Percentiles rank a stretch among this genome's conserved stretches.
Evolutionary conservation across 1,140 invertebrate genomes (phyloP).

Genomic region (Marisa cornuarietis): DNA sequence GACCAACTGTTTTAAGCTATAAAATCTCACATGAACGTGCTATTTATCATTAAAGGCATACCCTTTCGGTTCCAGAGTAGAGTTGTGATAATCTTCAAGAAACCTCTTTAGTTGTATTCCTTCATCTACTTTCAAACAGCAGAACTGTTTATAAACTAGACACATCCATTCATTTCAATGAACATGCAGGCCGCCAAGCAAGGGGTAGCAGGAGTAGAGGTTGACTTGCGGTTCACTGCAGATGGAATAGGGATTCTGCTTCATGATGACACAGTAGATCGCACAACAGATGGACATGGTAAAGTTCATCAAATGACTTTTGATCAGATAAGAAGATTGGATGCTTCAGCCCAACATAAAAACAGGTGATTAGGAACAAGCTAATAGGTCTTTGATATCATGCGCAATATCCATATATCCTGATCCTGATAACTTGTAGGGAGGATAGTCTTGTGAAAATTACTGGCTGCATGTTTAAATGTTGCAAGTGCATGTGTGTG

Average conservation of each 20-base stretch:
- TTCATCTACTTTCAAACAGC: not conserved
- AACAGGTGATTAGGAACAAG: not conserved
- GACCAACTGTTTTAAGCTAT: too few species aligned
- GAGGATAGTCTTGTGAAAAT: not conserved
- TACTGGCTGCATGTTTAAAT: not conserved
- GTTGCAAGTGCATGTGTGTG: too few species aligned
- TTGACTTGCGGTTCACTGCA: conserved; percentile 78
- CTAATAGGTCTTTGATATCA: too few species aligned
- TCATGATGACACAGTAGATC: conserved; percentile 77
- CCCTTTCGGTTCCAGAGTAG: not conserved
- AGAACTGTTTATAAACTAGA: not conserved
- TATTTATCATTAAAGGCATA: conserved; percentile 1
- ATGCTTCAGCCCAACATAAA: conserved; percentile 73
- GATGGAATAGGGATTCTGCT: conserved; percentile 79
- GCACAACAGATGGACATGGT: conserved; percentile 73
- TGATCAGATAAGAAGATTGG: conserved; percentile 70
- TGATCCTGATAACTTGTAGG: not conserved
- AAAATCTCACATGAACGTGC: not conserved
- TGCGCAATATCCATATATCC: too few species aligned
- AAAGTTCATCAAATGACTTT: conserved; percentile 72
- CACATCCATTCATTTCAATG: not conserved
- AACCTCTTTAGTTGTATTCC: conserved; percentile 15
- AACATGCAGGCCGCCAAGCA: conserved; percentile 65
- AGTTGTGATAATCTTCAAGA: not conserved
- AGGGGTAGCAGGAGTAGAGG: conserved; percentile 78